phyloP scores from a whole-genome alignment of 2,113 vertebrate genomes.

The Rhombomys opimus region DNA sequence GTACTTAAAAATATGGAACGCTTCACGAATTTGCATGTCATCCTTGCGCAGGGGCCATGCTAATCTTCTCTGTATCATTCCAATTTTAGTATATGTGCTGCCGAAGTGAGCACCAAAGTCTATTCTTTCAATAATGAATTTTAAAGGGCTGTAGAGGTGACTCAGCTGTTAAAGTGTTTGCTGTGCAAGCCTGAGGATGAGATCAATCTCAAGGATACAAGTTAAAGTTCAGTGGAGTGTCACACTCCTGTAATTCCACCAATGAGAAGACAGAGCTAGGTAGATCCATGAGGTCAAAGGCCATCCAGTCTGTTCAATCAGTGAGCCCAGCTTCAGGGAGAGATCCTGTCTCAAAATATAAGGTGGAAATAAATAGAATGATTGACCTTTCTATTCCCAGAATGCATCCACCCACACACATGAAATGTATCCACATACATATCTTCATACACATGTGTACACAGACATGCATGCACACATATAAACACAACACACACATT shows the following conservation, averaged over 20 bases:
- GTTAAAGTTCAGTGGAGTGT: not conserved
- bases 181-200: not conserved
- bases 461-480: not conserved
- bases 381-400: not conserved
- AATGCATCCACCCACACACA: not conserved
- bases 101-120: not conserved
- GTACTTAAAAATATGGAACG: too few relatives aligned
- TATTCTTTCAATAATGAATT: not conserved
- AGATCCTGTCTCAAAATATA: not conserved
- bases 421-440: not conserved
- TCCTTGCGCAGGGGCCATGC: too few relatives aligned
- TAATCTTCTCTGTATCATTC: too few relatives aligned
- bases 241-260: not conserved
- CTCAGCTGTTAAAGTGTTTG: not conserved
- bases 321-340: not conserved
- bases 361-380: not conserved
- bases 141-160: too few relatives aligned
- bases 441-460: not conserved
- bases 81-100: too few relatives aligned
- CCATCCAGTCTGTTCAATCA: not conserved
- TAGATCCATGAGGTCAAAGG: not conserved
- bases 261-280: not conserved
- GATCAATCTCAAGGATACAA: not conserved
- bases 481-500: not conserved
- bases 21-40: too few relatives aligned